Conservation (phyloP, 2,113 vertebrate species). For the Oreotragus oreotragus region DNA sequence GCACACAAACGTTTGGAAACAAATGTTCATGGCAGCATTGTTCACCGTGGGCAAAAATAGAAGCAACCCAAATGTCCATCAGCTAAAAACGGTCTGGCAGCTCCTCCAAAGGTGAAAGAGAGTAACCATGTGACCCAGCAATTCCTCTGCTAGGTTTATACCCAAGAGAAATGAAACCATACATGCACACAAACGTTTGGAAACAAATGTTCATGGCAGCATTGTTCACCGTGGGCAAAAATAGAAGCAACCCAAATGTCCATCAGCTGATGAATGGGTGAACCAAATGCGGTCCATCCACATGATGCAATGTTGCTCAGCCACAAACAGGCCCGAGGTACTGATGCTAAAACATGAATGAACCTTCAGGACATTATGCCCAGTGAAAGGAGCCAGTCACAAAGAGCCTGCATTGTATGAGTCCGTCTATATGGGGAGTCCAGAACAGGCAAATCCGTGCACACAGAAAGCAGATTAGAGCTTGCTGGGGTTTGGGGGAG, state of each 20-base stretch:
- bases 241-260: background rate
- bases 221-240: background rate
- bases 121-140: background rate
- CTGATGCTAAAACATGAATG: rapidly evolving
- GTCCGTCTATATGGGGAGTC: background rate
- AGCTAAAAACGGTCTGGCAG: background rate
- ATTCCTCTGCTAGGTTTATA: background rate
- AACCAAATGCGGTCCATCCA: rapidly evolving
- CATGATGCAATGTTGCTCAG: rapidly evolving
- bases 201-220: background rate
- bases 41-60: background rate
- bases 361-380: rapidly evolving
- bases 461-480: background rate
- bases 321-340: background rate
- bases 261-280: background rate
- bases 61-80: background rate
- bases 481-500: background rate
- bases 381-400: background rate
- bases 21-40: background rate
- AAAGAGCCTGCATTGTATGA: too few species aligned
- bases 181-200: background rate
- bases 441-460: background rate
- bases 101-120: background rate
- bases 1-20: background rate
- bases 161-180: background rate